Conservation (phyloP, 2,797 vertebrate genomes). For the Thripadectes ignobilis region DNA sequence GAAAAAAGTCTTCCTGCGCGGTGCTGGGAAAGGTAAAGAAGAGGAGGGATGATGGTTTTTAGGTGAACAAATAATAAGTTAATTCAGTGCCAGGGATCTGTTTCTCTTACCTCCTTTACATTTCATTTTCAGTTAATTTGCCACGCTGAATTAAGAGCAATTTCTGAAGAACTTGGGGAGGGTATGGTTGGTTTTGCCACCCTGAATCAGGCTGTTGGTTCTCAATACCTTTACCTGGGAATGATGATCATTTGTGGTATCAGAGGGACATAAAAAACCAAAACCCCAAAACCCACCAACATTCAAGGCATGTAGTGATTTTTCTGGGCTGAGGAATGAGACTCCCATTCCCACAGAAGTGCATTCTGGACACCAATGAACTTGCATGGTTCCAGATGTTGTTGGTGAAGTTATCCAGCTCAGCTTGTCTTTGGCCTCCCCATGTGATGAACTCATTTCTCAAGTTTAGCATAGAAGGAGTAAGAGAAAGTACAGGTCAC, state of each 20-base stretch:
- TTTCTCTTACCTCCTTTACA: neutral
- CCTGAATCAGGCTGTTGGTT: neutral
- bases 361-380: neutral
- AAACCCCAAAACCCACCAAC: fast-evolving
- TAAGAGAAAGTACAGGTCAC: neutral
- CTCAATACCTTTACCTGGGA: neutral
- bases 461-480: neutral
- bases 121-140: neutral
- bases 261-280: neutral
- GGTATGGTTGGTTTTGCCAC: neutral
- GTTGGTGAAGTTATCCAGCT: neutral
- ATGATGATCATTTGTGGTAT: neutral
- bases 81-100: neutral
- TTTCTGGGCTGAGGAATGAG: neutral
- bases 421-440: neutral
- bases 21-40: neutral
- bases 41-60: neutral
- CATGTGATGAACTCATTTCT: neutral
- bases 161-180: neutral
- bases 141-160: neutral
- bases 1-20: neutral
- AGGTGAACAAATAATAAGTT: neutral
- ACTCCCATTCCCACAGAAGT: neutral
- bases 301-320: neutral
- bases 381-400: neutral